Evolutionary conservation across 2,113 vertebrate species (phyloP).

Genomic region (Lycaon pictus): DNA sequence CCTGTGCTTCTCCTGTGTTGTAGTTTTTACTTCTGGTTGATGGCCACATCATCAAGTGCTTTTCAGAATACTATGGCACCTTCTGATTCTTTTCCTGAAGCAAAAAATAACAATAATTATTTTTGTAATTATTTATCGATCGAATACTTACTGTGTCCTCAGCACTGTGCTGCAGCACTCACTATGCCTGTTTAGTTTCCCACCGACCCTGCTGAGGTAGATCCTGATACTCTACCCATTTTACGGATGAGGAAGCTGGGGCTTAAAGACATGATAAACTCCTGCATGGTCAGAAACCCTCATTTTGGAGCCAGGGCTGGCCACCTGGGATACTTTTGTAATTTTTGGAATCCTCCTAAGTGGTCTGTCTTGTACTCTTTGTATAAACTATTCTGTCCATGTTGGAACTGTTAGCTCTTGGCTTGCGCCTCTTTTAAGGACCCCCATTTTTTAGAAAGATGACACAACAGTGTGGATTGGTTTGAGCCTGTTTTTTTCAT

Average conservation of each 20-base stretch:
- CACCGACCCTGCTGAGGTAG: not conserved
- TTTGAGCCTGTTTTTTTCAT: not conserved
- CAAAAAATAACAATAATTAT: not conserved
- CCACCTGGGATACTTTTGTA: not conserved
- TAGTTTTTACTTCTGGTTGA: not conserved
- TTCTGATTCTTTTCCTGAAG: conserved; percentile 22
- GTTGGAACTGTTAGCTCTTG: not conserved
- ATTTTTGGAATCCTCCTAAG: not conserved
- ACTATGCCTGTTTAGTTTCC: not conserved
- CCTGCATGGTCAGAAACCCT: not conserved
- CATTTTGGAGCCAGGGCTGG: not conserved
- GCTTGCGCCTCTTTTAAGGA: not conserved
- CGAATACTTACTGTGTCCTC: not conserved
- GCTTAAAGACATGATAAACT: conserved; percentile 1
- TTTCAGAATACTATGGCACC: conserved; percentile 41
- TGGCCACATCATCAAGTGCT: not conserved
- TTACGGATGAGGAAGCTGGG: not conserved
- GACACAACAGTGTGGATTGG: not conserved
- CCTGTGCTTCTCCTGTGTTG: not conserved
- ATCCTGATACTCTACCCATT: not conserved
- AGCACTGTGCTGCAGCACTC: not conserved
- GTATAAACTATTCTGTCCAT: not conserved
- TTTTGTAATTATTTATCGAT: not conserved
- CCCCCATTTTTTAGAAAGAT: not conserved
- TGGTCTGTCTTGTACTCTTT: not conserved